Conservation (phyloP, 2,888 invertebrate genomes). For the Mesodorylaimus sp. region DNA sequence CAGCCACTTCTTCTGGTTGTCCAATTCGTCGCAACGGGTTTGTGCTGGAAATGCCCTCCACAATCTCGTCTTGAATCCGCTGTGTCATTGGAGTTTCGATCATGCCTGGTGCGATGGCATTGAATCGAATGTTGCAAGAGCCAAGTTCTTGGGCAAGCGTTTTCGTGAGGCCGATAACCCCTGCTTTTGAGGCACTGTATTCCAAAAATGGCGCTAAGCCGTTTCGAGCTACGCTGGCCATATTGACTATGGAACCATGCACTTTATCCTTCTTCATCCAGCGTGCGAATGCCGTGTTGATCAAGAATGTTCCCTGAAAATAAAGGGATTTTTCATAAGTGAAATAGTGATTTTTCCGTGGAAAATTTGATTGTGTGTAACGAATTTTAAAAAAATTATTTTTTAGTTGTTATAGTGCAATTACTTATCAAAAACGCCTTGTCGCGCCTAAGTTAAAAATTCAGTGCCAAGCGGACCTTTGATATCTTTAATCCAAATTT, state of each 20-base stretch:
- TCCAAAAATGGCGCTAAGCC: conserved; percentile 33
- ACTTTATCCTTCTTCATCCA: conserved; percentile 6
- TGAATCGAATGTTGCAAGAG: conserved; percentile 30
- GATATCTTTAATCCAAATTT: too few species aligned
- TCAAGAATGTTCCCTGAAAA: conserved; percentile 3
- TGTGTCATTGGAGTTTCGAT: conserved; percentile 9
- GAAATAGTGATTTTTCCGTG: too few species aligned
- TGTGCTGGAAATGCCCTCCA: not conserved
- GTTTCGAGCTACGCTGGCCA: conserved; percentile 33
- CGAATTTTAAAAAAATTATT: too few species aligned
- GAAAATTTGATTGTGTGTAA: too few species aligned
- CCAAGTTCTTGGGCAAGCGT: conserved; percentile 33
- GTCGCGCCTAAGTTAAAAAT: too few species aligned
- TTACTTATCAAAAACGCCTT: too few species aligned
- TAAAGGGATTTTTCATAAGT: too few species aligned
- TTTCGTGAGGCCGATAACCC: conserved; percentile 33
- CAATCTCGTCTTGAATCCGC: conserved; percentile 41
- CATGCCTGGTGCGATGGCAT: conserved; percentile 32
- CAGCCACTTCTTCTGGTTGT: conserved; percentile 52
- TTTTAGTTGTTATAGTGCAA: too few species aligned
- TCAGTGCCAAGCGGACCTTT: too few species aligned
- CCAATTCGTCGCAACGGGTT: conserved; percentile 21
- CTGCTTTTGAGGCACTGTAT: conserved; percentile 35
- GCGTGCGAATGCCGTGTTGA: conserved; percentile 4
- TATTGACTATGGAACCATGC: conserved; percentile 32